Percentiles rank a stretch among this genome's conserved stretches.
phyloP scores from a whole-genome alignment of 2,113 vertebrate genomes.

The Sisor rabdophorus region DNA sequence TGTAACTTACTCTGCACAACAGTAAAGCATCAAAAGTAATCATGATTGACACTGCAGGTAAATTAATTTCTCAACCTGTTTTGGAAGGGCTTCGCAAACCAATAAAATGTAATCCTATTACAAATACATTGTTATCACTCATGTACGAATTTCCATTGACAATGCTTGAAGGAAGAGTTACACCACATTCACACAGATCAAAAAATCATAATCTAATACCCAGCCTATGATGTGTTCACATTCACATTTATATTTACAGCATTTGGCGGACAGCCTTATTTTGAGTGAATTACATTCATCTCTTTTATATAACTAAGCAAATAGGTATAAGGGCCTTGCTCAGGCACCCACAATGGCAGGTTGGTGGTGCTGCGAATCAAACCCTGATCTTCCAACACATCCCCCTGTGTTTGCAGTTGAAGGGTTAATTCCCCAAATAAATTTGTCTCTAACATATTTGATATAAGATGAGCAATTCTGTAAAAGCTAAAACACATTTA shows the following conservation, averaged over 20 bases:
- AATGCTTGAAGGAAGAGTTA: not conserved
- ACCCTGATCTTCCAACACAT: too few species aligned
- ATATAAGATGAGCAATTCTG: not conserved
- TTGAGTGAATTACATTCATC: too few species aligned
- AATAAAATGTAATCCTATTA: slow-evolving; percentile 59
- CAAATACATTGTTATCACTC: slow-evolving; percentile 19
- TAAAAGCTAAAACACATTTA: slow-evolving; percentile 4
- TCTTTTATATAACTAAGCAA: too few species aligned
- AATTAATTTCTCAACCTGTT: slow-evolving; percentile 56
- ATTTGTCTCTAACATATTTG: not conserved
- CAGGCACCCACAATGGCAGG: too few species aligned
- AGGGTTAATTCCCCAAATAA: not conserved
- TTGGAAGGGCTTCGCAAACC: slow-evolving; percentile 56
- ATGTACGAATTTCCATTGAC: not conserved
- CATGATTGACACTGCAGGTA: slow-evolving; percentile 55
- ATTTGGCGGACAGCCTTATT: too few species aligned
- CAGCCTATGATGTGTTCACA: not conserved
- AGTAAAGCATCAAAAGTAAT: slow-evolving; percentile 67
- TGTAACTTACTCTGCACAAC: slow-evolving; percentile 45
- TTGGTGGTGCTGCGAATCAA: too few species aligned
- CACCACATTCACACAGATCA: not conserved
- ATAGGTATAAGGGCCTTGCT: too few species aligned
- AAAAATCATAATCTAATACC: not conserved
- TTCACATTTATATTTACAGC: too few species aligned
- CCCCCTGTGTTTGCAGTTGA: not conserved